A percentile compares a stretch with the other conserved stretches of the same genome.
Evolutionary conservation across 23 tunicate genomes (phyloP).

Genomic region (Aplidium turbinatum): DNA sequence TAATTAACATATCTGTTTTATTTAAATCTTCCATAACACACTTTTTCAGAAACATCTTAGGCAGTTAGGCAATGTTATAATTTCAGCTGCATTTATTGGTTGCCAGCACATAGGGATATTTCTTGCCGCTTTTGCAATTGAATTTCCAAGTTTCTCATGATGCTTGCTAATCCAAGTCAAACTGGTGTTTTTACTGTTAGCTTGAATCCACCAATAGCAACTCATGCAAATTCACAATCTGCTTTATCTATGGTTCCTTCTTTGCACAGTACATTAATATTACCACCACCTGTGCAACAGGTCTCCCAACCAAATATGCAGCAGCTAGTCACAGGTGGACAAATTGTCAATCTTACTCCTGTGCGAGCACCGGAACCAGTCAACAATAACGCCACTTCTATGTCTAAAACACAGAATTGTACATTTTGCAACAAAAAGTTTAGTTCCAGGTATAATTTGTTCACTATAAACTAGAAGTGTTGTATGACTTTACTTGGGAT

Average conservation of each 20-base stretch:
- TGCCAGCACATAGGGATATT: not conserved
- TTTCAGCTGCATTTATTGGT: not conserved
- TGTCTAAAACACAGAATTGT: slow-evolving; percentile 33
- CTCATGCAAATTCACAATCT: slow-evolving; percentile 32
- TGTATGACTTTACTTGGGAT: too few relatives aligned
- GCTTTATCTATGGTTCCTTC: slow-evolving; percentile 22
- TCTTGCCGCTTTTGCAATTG: not conserved
- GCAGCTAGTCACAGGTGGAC: slow-evolving; percentile 38
- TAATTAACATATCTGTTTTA: not conserved
- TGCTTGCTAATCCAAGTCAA: slow-evolving; percentile 50
- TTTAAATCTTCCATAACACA: not conserved
- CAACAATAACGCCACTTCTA: not conserved
- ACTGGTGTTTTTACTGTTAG: slow-evolving; percentile 52
- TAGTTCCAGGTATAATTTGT: slow-evolving; percentile 44
- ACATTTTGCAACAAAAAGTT: slow-evolving; percentile 43
- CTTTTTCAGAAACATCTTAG: not conserved
- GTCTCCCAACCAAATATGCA: slow-evolving; percentile 20
- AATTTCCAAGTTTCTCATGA: not conserved
- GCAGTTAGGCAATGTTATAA: too few relatives aligned
- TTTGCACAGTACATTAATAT: slow-evolving; percentile 25
- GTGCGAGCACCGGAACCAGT: slow-evolving; percentile 18
- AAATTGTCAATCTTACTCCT: slow-evolving; percentile 54
- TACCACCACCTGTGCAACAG: slow-evolving; percentile 49
- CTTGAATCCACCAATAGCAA: slow-evolving; percentile 42
- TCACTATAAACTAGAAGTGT: not conserved